Base-by-base conservation (phyloP, 2,797 vertebrate species). In the Pristis pectinata region DNA sequence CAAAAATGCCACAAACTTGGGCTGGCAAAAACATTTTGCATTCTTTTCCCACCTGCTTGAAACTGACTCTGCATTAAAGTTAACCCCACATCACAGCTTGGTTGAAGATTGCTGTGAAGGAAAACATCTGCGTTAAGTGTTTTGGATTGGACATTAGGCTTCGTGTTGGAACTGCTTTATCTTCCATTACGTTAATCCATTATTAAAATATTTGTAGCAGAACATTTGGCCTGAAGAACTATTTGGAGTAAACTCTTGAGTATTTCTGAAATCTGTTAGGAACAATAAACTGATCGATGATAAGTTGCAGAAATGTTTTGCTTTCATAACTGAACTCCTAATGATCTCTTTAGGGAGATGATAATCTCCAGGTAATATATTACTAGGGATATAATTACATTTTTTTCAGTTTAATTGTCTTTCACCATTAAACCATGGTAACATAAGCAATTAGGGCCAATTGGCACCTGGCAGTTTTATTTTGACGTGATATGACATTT, bases 301-400 rank as follows among this genome's bases (percentile, higher is more conserved):
- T 49, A 67, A 37, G 70, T 74, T 49, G 72, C 70, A 49, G 70
- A 49, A 93, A 93, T 93, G 70, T 53, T 74, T 30, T 74, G 70
- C 27, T 53, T 49, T 49, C 41, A 72, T 74, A 93, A 34, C 13
- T 74, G 44, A 53, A 53, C 67, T 72, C 61, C 56, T 74, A 93
- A 93, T 93, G 92, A 93, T 34, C 92, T 74, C 92, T 53, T 53
- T 72, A 41, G 92, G 70, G 92, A 93, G 70, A 44, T 74, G 44
- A 76, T 93, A 72, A 93, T 93, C 41, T 49, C 92, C 22, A 41
- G 37, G 87, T 74, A n/a, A 22, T 67, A 37, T 41, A 93, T 7
- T 17, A 53, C 30, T 24, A 4, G 67, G 67, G 70, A 76, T 24
- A 72, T n/a, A 93, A 74, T 72, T 7, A 93, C 11, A 24, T n/a